Evolutionary conservation across 2,113 vertebrate species (phyloP), one percentile per base, ranked within the genome.

Genomic region (Hymenochirus boettgeri): DNA sequence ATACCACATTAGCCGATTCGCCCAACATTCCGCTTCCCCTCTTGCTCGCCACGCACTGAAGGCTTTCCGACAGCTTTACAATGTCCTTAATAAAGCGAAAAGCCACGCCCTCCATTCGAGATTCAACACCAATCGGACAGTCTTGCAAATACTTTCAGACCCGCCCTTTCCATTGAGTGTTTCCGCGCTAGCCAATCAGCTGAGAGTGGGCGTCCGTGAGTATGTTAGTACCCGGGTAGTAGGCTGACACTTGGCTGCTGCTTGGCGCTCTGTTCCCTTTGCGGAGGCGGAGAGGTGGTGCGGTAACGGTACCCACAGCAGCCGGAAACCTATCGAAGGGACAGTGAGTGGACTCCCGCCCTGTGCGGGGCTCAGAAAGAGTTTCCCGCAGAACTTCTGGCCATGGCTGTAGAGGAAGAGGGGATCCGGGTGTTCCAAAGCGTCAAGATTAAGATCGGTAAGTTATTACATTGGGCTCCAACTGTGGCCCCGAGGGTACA

Each of bases 391-490:
- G n/a, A n/a, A n/a, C n/a, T n/a, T 19, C 45, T 21, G 29, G 31
- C 33, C 74, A 97, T 97, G 94, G 93, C 93, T 85, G 92, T 94
- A 73, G 93, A 96, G 77, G 93, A 96, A 79, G 94, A 95, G 88
- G 94, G 93, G 72, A 91, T 97, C 5, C 90, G 93, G 69, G 90
- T 97, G 63, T 95, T 97, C 72, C 94, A 97, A 82, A 97, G 94
- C 87, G 93, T 97, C 78, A 92, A 85, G 88, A 95, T 97, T 79
- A 97, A 97, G 86, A 96, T 97, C 76, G 94, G 94, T 97, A 83
- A 88, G 64, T 45, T 42, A n/a, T n/a, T n/a, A n/a, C n/a, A n/a
- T n/a, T n/a, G n/a, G n/a, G n/a, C n/a, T n/a, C n/a, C n/a, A n/a
- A n/a, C n/a, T n/a, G n/a, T n/a, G n/a, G n/a, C n/a, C n/a, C n/a